These are phyloP conservation scores for Clarias platycephalus DNA, from an alignment of 2,797 vertebrate species.

Conservation along the genomic window DNA sequence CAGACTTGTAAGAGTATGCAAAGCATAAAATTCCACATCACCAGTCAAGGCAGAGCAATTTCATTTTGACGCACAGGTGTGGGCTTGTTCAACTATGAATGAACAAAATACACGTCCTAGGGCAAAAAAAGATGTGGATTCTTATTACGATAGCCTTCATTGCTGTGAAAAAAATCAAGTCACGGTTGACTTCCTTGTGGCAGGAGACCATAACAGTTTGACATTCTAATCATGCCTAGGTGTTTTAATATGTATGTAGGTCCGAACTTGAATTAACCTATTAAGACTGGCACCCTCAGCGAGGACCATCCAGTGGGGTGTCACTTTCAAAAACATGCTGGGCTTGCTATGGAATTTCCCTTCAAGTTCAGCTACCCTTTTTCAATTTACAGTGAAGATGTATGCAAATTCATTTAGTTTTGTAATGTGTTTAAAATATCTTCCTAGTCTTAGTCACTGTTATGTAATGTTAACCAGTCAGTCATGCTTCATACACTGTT, in stretches of 20 bases:
- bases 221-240: neutral
- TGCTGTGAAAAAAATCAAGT: neutral
- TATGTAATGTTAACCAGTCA: neutral
- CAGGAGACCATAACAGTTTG: neutral
- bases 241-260: neutral
- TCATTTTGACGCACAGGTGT: neutral
- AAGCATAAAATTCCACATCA: neutral
- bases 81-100: neutral
- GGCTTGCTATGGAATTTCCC: slow-evolving; percentile 21
- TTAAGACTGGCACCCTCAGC: slow-evolving; percentile 21
- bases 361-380: neutral
- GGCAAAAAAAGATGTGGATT: neutral
- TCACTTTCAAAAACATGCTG: neutral
- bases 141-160: neutral
- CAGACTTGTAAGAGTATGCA: neutral
- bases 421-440: too few species aligned
- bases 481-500: neutral
- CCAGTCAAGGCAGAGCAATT: neutral
- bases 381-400: neutral
- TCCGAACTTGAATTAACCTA: slow-evolving; percentile 3
- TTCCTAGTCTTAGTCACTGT: neutral
- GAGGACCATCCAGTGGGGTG: neutral
- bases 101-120: neutral
- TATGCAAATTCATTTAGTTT: neutral
- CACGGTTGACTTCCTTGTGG: neutral